A percentile compares a stretch with the other conserved stretches of the same genome.
Conservation (phyloP, 2,797 vertebrate species). For the Luscinia luscinia region DNA sequence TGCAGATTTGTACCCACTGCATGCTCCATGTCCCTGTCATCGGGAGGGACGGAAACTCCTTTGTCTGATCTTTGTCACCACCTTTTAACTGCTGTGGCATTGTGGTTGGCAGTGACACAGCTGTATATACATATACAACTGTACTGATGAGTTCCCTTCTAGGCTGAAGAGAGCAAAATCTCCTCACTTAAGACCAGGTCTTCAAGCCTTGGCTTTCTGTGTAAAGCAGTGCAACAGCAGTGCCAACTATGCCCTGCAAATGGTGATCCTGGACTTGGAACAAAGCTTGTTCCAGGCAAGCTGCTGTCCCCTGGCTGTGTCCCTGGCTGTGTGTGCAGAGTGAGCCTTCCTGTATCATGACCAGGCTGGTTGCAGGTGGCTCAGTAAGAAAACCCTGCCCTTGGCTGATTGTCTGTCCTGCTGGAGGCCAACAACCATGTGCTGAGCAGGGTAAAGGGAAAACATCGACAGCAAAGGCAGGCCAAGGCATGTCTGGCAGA, state of each 20-base stretch:
- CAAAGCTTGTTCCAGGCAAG: not conserved
- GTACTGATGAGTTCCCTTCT: not conserved
- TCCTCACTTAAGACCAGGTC: not conserved
- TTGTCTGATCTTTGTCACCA: slow-evolving; percentile 10
- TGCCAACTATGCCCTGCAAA: not conserved
- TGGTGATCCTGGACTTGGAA: not conserved
- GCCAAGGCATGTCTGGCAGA: not conserved
- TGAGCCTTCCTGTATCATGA: not conserved
- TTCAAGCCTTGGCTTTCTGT: not conserved
- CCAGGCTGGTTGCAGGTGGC: not conserved
- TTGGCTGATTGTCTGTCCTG: not conserved
- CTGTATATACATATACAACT: not conserved
- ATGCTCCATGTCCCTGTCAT: not conserved
- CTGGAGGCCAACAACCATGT: not conserved
- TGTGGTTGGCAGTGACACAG: not conserved
- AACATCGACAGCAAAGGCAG: not conserved
- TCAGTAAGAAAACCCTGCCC: not conserved
- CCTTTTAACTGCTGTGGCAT: not conserved
- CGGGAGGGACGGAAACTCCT: not conserved
- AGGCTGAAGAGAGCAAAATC: not conserved
- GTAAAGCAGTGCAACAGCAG: not conserved
- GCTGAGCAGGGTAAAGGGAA: not conserved
- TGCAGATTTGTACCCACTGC: not conserved
- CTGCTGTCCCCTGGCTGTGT: not conserved
- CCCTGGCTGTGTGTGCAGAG: not conserved